A percentile compares a stretch with the other conserved stretches of the same genome.
phyloP scores from a whole-genome alignment of 2,113 vertebrate species.

The Lepus americanus region DNA sequence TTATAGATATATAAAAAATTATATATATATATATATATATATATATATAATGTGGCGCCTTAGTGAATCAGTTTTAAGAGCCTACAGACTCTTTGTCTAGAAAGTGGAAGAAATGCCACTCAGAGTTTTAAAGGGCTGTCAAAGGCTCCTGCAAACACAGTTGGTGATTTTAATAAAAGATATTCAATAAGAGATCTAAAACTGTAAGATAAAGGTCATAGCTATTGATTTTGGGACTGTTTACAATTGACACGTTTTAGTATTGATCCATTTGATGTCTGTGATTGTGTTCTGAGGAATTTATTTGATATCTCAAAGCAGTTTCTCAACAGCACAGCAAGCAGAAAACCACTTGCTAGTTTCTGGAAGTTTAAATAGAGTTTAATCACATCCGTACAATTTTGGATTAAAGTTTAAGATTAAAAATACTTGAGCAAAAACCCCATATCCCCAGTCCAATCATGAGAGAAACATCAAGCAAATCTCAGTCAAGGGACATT shows the following conservation, averaged over 20 bases:
- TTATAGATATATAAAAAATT: too few species aligned
- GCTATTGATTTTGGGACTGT: not conserved
- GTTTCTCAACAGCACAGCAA: not conserved
- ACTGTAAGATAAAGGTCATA: not conserved
- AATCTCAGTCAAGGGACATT: not conserved
- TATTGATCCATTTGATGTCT: not conserved
- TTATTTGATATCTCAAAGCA: not conserved
- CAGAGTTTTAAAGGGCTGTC: slow-evolving; percentile 25
- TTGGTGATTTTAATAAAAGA: slow-evolving; percentile 27
- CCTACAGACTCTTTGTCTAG: not conserved
- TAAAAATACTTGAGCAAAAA: not conserved
- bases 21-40: not conserved
- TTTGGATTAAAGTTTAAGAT: slow-evolving; percentile 15
- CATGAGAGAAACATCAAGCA: slow-evolving; percentile 4
- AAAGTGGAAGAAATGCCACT: not conserved
- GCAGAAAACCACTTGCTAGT: not conserved
- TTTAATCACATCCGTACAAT: not conserved
- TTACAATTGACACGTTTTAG: not conserved
- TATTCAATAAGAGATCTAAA: not conserved
- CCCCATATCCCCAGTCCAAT: not conserved
- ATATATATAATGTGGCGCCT: slow-evolving; percentile 20
- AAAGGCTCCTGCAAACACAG: not conserved
- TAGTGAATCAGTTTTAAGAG: not conserved
- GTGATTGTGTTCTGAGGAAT: not conserved
- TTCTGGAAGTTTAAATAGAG: slow-evolving; percentile 41